Conservation (phyloP, 2,888 invertebrate genomes). For the Lampropteryx suffumata region DNA sequence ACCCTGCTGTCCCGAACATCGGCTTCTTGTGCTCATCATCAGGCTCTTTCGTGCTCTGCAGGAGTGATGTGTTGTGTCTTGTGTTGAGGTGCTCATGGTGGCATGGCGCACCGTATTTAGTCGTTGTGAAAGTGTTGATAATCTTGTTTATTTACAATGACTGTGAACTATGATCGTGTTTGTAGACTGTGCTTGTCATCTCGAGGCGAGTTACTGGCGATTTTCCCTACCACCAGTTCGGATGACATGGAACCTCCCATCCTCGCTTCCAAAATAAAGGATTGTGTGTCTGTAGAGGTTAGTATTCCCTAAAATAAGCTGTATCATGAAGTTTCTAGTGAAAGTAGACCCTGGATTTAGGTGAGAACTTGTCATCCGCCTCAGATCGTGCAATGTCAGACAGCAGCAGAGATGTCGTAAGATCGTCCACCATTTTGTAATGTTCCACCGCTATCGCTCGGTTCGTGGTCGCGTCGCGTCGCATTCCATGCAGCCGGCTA, state of each 20-base stretch:
- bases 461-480: conserved; percentile 78
- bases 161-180: conserved; percentile 81
- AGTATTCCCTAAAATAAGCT: conserved; percentile 65
- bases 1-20: conserved; percentile 80
- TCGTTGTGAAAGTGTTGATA: conserved; percentile 62
- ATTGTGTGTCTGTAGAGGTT: conserved; percentile 87
- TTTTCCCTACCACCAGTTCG: conserved; percentile 83
- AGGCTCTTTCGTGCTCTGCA: conserved; percentile 81
- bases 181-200: conserved; percentile 85
- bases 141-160: conserved; percentile 79
- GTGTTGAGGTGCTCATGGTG: conserved; percentile 81
- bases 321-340: conserved; percentile 70
- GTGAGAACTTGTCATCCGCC: conserved; percentile 81
- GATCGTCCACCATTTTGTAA: conserved; percentile 84
- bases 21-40: conserved; percentile 83
- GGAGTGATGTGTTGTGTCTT: conserved; percentile 81
- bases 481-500: conserved; percentile 77
- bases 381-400: conserved; percentile 77
- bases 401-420: conserved; percentile 83
- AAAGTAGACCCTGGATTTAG: conserved; percentile 78
- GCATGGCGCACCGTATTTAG: conserved; percentile 79
- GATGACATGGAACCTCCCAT: conserved; percentile 78
- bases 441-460: conserved; percentile 79
- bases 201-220: conserved; percentile 83
- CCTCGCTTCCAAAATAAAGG: conserved; percentile 85